Percentiles rank a stretch among this genome's conserved stretches.
Evolutionary conservation across 2,888 invertebrate species (phyloP).

Genomic region (Sycophila texana): DNA sequence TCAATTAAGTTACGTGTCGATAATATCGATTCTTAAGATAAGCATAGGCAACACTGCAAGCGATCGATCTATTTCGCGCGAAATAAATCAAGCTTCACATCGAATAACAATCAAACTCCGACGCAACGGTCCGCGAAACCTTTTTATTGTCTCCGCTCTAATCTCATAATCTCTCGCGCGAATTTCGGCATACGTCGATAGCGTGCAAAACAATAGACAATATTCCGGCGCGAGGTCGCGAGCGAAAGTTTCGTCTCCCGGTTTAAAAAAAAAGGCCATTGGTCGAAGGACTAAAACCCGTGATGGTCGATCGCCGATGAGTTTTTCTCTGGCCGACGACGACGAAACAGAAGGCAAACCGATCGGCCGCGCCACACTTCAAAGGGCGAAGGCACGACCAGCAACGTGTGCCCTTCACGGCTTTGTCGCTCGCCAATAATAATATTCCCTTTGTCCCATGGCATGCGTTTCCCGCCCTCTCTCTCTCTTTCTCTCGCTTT

Average conservation of each 20-base stretch:
- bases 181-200: neutral
- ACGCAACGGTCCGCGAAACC: neutral
- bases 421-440: slow-evolving; percentile 54
- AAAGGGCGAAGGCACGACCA: slow-evolving; percentile 38
- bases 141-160: slow-evolving; percentile 32
- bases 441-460: slow-evolving; percentile 56
- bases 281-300: slow-evolving; percentile 4
- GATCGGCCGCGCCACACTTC: slow-evolving; percentile 40
- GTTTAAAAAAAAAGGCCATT: neutral
- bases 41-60: too few species aligned
- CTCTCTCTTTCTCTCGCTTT: neutral
- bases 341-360: neutral
- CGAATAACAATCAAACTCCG: neutral
- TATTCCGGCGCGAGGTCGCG: slow-evolving; percentile 25
- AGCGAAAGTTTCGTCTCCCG: neutral
- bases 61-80: too few species aligned
- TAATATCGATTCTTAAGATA: too few species aligned
- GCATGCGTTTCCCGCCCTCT: slow-evolving; percentile 27
- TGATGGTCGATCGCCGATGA: slow-evolving; percentile 31
- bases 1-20: too few species aligned
- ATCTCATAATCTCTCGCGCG: slow-evolving; percentile 43
- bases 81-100: neutral
- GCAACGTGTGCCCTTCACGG: slow-evolving; percentile 45
- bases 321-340: slow-evolving; percentile 45
- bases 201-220: slow-evolving; percentile 39